Conservation (phyloP, 2,797 vertebrate genomes). For the Pseudochirops corinnae region DNA sequence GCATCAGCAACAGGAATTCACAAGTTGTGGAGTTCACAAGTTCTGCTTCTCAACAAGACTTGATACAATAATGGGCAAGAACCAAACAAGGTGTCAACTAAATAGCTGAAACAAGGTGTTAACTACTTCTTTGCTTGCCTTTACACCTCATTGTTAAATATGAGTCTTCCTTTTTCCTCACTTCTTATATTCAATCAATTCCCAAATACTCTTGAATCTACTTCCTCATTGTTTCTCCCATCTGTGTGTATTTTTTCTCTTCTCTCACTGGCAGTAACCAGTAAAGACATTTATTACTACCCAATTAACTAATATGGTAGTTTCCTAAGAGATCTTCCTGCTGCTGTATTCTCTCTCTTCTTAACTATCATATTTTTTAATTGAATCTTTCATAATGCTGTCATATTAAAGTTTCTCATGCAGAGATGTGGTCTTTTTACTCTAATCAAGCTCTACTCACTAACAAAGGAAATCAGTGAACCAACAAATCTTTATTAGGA, state of each 20-base stretch:
- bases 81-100: too few relatives aligned
- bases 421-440: background rate
- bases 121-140: too few relatives aligned
- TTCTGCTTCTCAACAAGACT: too few relatives aligned
- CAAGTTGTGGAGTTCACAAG: too few relatives aligned
- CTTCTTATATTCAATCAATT: background rate
- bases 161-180: background rate
- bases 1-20: too few relatives aligned
- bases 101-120: too few relatives aligned
- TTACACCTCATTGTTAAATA: background rate
- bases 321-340: background rate
- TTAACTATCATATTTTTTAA: background rate
- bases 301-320: background rate
- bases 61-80: too few relatives aligned
- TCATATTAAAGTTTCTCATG: background rate
- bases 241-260: background rate
- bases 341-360: background rate
- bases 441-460: background rate
- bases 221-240: background rate
- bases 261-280: background rate
- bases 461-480: background rate
- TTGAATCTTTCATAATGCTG: background rate
- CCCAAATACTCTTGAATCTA: background rate
- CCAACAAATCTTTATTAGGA: background rate
- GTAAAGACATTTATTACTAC: background rate